These are phyloP conservation scores for Girardinus metallicus DNA, from an alignment of 2,797 vertebrate species.

Conservation along the genomic window DNA sequence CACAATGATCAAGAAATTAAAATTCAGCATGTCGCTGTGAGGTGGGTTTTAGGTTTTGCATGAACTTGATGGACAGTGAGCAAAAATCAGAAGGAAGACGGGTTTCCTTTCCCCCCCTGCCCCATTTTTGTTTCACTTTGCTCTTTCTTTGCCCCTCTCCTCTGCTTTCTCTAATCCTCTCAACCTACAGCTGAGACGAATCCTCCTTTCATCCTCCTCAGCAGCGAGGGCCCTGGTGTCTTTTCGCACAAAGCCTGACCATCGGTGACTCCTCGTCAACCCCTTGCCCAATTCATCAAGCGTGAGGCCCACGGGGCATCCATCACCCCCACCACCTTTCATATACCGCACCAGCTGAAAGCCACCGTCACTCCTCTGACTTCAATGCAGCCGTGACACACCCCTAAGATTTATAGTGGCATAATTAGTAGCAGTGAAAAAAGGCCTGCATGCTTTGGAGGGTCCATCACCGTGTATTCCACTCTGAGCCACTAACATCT, in stretches of 20 bases:
- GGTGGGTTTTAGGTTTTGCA: constrained; percentile 46
- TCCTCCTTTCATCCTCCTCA: constrained; percentile 73
- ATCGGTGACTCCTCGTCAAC: constrained; percentile 80
- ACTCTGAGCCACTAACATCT: constrained; percentile 59
- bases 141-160: constrained; percentile 48
- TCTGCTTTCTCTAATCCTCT: constrained; percentile 66
- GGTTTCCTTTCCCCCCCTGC: constrained; percentile 46
- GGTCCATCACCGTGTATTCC: constrained; percentile 68
- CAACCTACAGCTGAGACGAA: constrained; percentile 70
- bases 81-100: constrained; percentile 33
- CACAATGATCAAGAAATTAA: constrained; percentile 66
- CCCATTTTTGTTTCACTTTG: constrained; percentile 48
- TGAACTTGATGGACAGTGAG: constrained; percentile 43
- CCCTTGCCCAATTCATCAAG: constrained; percentile 78
- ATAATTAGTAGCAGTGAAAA: constrained; percentile 78
- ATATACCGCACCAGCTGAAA: constrained; percentile 79
- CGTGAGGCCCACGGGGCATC: constrained; percentile 75
- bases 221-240: constrained; percentile 71
- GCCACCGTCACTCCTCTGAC: constrained; percentile 79
- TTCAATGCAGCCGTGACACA: constrained; percentile 77
- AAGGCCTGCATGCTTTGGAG: constrained; percentile 63
- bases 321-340: constrained; percentile 80
- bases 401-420: constrained; percentile 79
- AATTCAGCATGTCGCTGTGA: constrained; percentile 63
- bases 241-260: constrained; percentile 75